Evolutionary conservation across 2,888 invertebrate genomes (phyloP), one percentile per base, ranked within the genome.

Genomic region (Troides aeacus): DNA sequence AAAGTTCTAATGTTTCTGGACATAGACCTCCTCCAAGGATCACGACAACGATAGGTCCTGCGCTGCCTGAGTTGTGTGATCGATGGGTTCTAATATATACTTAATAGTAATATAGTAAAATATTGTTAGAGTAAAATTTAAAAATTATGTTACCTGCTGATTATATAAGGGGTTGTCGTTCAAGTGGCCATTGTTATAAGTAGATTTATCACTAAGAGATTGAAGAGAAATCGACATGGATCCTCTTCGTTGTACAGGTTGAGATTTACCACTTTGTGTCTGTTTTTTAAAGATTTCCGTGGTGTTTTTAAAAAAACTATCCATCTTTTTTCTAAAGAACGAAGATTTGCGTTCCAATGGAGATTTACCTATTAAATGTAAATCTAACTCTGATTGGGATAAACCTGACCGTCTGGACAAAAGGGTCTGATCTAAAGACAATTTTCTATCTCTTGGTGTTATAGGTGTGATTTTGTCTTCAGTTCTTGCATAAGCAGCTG

Each of bases 321-420:
- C 90, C 87, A 92, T 85, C 77, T 88, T 92, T 72, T 92, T 92
- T 65, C 84, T 82, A 71, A 92, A 92, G 77, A 92, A 92, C 5
- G 92, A 92, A 1, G 91, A 89, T 79, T 92, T 92, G 39, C 91
- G 80, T 74, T 91, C 89, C 17, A 92, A 73, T 17, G 90, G 90
- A 15, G 82, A 86, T 76, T 90, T 92, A 8, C 92, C 91, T 71
- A 91, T 85, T 10, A 84, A 85, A 80, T 90, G 81, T 59, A 92
- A 80, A 78, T 92, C 90, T 66, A 89, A 73, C 79, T 92, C 92
- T 17, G 92, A 92, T 71, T 90, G 90, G 12, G 92, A 89, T 57
- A 91, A 77, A 18, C 87, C 84, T 69, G 85, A 83, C 15, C 86
- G 81, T 71, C 87, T 80, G 18, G 81, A 79, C 68, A 90, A 72